Evolutionary conservation across 2,888 invertebrate genomes (phyloP).

Genomic region (Camptogramma bilineatum): DNA sequence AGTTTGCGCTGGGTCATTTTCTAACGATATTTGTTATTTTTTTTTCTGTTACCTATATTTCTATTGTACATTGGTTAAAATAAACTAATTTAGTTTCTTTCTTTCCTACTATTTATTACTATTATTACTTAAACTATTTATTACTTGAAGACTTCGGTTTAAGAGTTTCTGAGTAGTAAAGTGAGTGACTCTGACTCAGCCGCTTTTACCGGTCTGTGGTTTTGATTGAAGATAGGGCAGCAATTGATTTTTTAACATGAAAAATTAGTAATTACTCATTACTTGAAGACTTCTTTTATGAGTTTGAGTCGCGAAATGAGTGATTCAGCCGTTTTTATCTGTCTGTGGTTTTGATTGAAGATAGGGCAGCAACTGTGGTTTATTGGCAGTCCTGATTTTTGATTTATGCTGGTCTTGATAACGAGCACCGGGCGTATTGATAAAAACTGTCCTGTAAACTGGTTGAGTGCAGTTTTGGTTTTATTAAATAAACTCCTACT

Average conservation of each 20-base stretch:
- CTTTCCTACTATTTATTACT: too few species aligned
- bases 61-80: too few species aligned
- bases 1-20: too few species aligned
- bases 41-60: too few species aligned
- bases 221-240: slow-evolving; percentile 30
- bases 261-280: background rate
- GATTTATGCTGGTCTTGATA: slow-evolving; percentile 33
- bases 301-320: background rate
- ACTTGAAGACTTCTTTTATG: background rate
- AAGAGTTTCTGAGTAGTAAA: background rate
- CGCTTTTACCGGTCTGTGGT: slow-evolving; percentile 7
- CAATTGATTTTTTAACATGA: too few species aligned
- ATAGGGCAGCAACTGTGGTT: slow-evolving; percentile 37
- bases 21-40: too few species aligned
- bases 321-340: slow-evolving; percentile 4
- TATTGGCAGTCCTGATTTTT: slow-evolving; percentile 35
- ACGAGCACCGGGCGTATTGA: slow-evolving; percentile 19
- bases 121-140: too few species aligned
- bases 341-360: slow-evolving; percentile 26
- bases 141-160: background rate
- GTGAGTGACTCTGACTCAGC: slow-evolving; percentile 3
- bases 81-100: too few species aligned
- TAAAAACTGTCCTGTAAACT: slow-evolving; percentile 23
- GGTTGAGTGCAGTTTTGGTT: slow-evolving; percentile 33
- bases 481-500: background rate